These are phyloP conservation scores for Littorina saxatilis DNA, from an alignment of 1,140 invertebrate genomes.

Conservation along the genomic window DNA sequence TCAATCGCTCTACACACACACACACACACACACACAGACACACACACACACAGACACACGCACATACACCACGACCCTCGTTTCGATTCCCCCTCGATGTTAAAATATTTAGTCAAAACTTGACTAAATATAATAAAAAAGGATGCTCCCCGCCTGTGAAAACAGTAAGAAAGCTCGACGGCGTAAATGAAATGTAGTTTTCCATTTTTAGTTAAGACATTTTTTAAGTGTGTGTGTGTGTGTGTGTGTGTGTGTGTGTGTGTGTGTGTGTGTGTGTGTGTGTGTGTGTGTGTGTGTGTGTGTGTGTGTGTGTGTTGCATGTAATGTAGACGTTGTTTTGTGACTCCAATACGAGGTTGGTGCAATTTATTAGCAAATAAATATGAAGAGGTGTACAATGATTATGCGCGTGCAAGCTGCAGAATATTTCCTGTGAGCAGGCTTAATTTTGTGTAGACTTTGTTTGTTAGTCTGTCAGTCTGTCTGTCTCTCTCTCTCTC, in stretches of 20 bases:
- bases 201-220: not conserved
- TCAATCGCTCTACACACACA: too few relatives aligned
- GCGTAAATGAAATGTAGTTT: not conserved
- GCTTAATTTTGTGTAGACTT: not conserved
- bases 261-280: not conserved
- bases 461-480: not conserved
- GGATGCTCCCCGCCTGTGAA: not conserved
- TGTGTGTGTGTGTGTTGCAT: not conserved
- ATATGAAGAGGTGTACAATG: not conserved
- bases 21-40: too few relatives aligned
- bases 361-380: not conserved
- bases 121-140: too few relatives aligned
- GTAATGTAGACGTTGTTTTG: not conserved
- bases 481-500: not conserved
- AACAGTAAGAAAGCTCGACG: not conserved
- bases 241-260: not conserved
- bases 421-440: not conserved
- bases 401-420: not conserved
- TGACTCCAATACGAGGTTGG: not conserved
- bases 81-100: too few relatives aligned
- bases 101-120: too few relatives aligned
- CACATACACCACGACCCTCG: too few relatives aligned
- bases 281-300: constrained; percentile 5
- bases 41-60: too few relatives aligned
- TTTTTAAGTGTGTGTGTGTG: not conserved